Conservation (phyloP, 2,888 invertebrate species). For the Heliconius erato region DNA sequence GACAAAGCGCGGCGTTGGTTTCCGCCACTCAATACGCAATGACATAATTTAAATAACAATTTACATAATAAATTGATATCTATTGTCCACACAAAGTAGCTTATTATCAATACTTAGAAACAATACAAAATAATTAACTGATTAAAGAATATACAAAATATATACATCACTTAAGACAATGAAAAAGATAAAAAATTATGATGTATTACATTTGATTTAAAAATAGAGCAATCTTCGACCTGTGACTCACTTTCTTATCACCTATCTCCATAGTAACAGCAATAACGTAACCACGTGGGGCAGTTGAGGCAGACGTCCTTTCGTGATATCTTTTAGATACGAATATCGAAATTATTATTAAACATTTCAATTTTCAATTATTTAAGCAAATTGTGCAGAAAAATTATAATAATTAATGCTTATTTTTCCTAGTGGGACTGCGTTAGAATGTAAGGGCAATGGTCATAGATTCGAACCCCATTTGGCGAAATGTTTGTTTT, state of each 20-base stretch:
- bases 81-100: too few species aligned
- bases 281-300: not conserved
- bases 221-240: not conserved
- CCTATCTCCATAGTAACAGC: slow-evolving; percentile 12
- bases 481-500: not conserved
- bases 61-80: not conserved
- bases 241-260: not conserved
- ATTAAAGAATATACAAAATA: not conserved
- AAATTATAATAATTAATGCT: too few species aligned
- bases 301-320: slow-evolving; percentile 9
- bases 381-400: too few species aligned
- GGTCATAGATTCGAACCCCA: too few species aligned
- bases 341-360: not conserved
- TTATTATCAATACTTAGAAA: not conserved
- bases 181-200: not conserved
- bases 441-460: too few species aligned
- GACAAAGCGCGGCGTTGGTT: too few species aligned
- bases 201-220: not conserved
- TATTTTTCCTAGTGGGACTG: too few species aligned
- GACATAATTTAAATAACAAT: not conserved
- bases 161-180: not conserved
- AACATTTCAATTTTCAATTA: not conserved
- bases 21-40: not conserved
- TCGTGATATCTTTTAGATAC: not conserved
- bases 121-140: not conserved